Base-by-base conservation (phyloP, 2,888 invertebrate genomes). In the Meghimatium bilineatum region DNA sequence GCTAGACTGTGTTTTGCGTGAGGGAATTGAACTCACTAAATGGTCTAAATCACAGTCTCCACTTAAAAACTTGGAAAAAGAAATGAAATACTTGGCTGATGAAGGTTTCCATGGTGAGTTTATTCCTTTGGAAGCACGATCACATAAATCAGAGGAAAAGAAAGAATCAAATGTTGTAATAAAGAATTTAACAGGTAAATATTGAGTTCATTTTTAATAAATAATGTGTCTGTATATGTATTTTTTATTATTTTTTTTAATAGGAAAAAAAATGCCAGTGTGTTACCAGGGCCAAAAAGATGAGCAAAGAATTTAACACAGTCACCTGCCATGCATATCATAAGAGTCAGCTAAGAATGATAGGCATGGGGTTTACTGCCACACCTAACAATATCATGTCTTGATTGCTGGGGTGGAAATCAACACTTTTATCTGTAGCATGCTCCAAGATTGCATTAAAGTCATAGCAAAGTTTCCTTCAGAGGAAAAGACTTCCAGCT, bases 1-100 rank as follows among this genome's bases (percentile, higher is more conserved):
- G 75, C 88, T 93, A 79, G 90, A 91, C 85, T 98, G 98, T 93
- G 97, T 97, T 94, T 97, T 98, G 34, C 96, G 97, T 83, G 94
- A 89, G 14, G 89, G 89, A 34, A 86, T 90, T 23, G 90, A 90
- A 71, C 87, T 90, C 34, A 85, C 91, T 38, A 88, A 89, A 56
- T 88, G 86, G 87, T 88, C 88, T 72, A 88, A 88, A 80, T 72
- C 78, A 8, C 32, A 38, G 44, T 32, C 72, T 8, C 49, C 78
- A 12, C 20, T 52, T 23, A n/a, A 71, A 26, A 85, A 89, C 29
- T 81, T 88, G 1, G 89, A 88, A 49, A 87, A 87, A 77, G 87
- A 87, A 77, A 88, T 88, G 83, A 85, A 88, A 63, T 86, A 88
- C 67, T 87, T 91, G 76, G 88, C 88, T n/a, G 85, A 88, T n/a